Evolutionary conservation across 2,113 vertebrate species (phyloP), one percentile per base, ranked within the genome.

Genomic region (Octodon degus): DNA sequence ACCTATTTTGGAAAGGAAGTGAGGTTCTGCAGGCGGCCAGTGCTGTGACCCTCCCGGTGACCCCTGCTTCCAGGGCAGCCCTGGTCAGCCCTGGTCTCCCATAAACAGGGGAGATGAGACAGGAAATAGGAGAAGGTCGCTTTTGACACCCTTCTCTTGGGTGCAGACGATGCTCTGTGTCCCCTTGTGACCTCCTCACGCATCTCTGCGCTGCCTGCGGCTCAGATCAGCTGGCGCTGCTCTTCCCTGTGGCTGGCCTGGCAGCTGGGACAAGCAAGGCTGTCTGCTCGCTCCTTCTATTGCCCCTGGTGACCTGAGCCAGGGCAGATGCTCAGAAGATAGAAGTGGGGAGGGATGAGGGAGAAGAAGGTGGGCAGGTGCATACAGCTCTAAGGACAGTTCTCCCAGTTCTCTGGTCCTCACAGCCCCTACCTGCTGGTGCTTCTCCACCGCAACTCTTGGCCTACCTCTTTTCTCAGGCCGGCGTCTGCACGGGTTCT

Each of bases 121-220:
- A 10, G 4, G 32, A 53, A 16, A 30, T 53, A 24, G 14, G 17
- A 16, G 32, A 11, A 7, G 0, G 67, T 32, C 4, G 70, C 67
- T 85, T 53, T 25, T 1, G 34, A 47, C 40, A 50, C 58, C 74
- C 47, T 50, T 55, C 72, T 40, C 55, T 74, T 89, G n/a, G 7
- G 53, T 32, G 20, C 37, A 19, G 55, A 50, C 9, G 0, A 32
- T 12, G 1, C 13, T 53, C 20, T 22, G 24, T n/a, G 20, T 53
- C 55, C 40, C 62, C 27, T 1, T 0, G 0, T n/a, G n/a, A 76
- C 84, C 19, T 27, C 2, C 0, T 17, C 85, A 17, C 5, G 17
- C 22, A 2, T 19, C 40, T 67, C 81, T 7, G 22, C 10, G 0
- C 47, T 50, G 34, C 12, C 0, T 5, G 20, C 72, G 37, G 1